Percentiles rank a stretch among this genome's conserved stretches.
Evolutionary conservation across 2,888 invertebrate species (phyloP).

Genomic region (Pseudolycoriella hygida): DNA sequence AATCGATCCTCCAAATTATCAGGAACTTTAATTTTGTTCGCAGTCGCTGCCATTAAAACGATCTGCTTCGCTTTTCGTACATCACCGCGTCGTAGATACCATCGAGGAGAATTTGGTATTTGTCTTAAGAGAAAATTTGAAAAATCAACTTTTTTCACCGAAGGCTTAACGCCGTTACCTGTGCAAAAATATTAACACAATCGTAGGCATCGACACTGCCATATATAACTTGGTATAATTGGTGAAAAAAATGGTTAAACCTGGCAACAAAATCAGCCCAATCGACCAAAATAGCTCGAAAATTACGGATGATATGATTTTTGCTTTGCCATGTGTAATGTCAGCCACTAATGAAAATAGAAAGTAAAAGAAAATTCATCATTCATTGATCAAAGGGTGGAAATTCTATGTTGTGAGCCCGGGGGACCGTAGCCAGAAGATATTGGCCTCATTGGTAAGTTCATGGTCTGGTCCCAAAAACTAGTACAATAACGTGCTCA

Average conservation of each 20-base stretch:
- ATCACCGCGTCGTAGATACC: conserved; percentile 23
- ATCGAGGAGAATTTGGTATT: conserved; percentile 29
- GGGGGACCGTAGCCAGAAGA: no score
- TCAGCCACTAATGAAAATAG: neutral
- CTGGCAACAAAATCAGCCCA: conserved; percentile 27
- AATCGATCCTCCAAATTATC: conserved; percentile 22
- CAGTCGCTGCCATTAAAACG: conserved; percentile 23
- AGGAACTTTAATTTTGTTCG: conserved; percentile 26
- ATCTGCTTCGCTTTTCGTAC: conserved; percentile 21
- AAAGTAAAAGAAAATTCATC: no score
- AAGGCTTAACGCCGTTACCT: no score
- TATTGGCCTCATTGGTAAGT: no score
- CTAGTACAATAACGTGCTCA: no score
- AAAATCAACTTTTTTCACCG: no score
- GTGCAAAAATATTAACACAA: conserved; percentile 24
- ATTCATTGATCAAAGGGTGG: no score
- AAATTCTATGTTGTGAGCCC: no score
- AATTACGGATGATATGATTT: neutral
- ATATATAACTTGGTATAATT: conserved; percentile 29
- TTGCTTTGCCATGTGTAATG: neutral
- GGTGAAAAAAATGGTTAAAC: conserved; percentile 25
- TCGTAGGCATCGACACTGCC: conserved; percentile 26
- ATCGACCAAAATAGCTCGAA: conserved; percentile 24
- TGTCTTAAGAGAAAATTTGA: no score
- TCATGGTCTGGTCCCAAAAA: no score